Base-by-base conservation (phyloP, 2,113 vertebrate genomes). In the Daboia siamensis region DNA sequence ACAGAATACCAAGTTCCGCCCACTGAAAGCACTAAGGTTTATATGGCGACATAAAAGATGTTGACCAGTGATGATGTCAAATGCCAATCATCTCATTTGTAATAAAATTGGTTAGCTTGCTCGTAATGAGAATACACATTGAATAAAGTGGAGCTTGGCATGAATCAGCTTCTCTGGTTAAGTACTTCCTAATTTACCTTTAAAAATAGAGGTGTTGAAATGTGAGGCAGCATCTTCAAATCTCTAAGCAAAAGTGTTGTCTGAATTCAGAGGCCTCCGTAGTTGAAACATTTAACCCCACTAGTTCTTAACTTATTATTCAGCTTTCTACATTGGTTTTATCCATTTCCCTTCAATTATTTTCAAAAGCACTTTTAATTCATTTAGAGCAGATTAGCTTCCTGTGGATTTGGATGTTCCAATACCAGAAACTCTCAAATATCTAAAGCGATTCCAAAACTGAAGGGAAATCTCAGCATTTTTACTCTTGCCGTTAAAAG, bases 321-420 rank as follows among this genome's bases (percentile, higher is more conserved):
- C 44, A n/a, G 2, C 33, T 21, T 4, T 59, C 61, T 23, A 20
- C 24, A 46, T n/a, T 59, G 91, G 59, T 90, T 94, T 94, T 87
- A 55, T 11, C 11, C 4, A 0, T 80, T 93, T 87, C 90, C 8
- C 88, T 95, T 94, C 91, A 33, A 20, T 93, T 95, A 80, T 57
- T 87, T 93, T 94, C 90, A 92, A 3, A 87, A 85, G 12, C 90
- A 33, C 46, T 87, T 95, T 61, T 57, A 21, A 52, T 93, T 91
- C 87, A 93, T 64, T 85, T 33, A n/a, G 91, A 90, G 80, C 52
- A 94, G 86, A 55, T 52, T 80, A 5, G 26, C 15, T 90, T 93
- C 85, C 93, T 90, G 26, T 13, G 56, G 94, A 55, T 89, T 54
- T 89, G 80, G 95, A 39, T 93, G 84, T n/a, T 80, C 20, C 86